These are phyloP conservation scores for Montipora capitata DNA, from an alignment of 92 coral and sea anemone species.

Conservation along the genomic window DNA sequence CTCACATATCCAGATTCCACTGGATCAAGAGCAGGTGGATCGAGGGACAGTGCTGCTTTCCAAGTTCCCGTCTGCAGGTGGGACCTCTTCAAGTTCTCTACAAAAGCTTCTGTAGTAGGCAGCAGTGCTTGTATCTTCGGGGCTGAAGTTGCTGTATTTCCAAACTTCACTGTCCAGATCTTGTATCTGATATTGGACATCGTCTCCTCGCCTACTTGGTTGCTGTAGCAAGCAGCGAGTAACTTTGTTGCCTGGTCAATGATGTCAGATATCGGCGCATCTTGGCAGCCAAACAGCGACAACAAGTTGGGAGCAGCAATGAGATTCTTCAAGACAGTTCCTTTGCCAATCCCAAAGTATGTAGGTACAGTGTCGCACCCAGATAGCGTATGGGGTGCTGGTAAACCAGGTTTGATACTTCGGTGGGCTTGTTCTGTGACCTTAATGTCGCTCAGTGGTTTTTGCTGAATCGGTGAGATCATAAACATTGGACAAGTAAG, in stretches of 20 bases:
- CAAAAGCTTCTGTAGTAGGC: conserved; percentile 76
- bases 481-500: conserved; percentile 73
- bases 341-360: conserved; percentile 81
- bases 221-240: conserved; percentile 69
- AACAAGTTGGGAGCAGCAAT: conserved; percentile 74
- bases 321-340: conserved; percentile 73
- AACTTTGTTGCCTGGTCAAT: conserved; percentile 63
- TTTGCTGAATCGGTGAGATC: conserved; percentile 78
- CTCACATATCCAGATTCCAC: conserved; percentile 62
- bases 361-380: conserved; percentile 87
- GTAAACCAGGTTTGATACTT: conserved; percentile 72
- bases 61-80: conserved; percentile 75
- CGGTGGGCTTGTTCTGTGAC: conserved; percentile 73
- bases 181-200: conserved; percentile 33
- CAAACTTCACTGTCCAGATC: too few relatives aligned
- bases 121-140: conserved; percentile 73
- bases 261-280: background rate
- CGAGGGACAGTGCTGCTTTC: conserved; percentile 72
- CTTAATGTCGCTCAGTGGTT: conserved; percentile 72
- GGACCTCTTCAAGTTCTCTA: conserved; percentile 76
- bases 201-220: conserved; percentile 36
- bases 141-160: conserved; percentile 57
- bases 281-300: conserved; percentile 57
- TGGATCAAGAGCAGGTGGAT: conserved; percentile 78
- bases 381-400: conserved; percentile 75